These are phyloP conservation scores for Pygmarrhopalites habei DNA, from an alignment of 1,140 invertebrate genomes.

Conservation along the genomic window DNA sequence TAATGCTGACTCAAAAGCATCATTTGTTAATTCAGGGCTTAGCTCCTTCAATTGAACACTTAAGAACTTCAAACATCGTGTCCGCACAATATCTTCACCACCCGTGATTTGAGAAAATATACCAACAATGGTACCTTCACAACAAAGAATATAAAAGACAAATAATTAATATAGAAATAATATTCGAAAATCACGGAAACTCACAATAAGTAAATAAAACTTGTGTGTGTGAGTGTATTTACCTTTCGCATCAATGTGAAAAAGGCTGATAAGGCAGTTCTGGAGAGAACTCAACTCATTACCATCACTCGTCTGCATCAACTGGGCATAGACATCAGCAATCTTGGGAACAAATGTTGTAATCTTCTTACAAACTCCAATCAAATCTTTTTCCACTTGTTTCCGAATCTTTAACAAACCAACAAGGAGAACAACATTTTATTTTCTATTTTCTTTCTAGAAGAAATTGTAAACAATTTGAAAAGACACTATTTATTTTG, in stretches of 20 bases:
- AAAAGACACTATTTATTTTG: neutral
- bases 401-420: conserved; percentile 75
- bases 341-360: conserved; percentile 77
- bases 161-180: too few species aligned
- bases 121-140: conserved; percentile 63
- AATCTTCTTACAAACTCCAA: conserved; percentile 74
- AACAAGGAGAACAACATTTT: too few species aligned
- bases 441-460: too few species aligned
- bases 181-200: too few species aligned
- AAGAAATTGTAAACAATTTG: too few species aligned
- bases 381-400: conserved; percentile 90
- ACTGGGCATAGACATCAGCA: conserved; percentile 83
- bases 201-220: too few species aligned
- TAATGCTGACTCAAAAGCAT: conserved; percentile 78
- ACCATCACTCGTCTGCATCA: conserved; percentile 76
- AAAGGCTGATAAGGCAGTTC: conserved; percentile 57
- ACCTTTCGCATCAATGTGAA: conserved; percentile 59
- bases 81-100: conserved; percentile 65
- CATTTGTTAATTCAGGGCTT: conserved; percentile 67
- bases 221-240: too few species aligned
- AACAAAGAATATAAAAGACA: conserved; percentile 30
- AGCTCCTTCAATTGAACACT: conserved; percentile 71
- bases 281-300: conserved; percentile 72
- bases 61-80: conserved; percentile 83
- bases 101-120: conserved; percentile 79